These are phyloP conservation scores for Hippocampus abdominalis DNA, from an alignment of 2,113 vertebrate genomes.

Conservation along the genomic window DNA sequence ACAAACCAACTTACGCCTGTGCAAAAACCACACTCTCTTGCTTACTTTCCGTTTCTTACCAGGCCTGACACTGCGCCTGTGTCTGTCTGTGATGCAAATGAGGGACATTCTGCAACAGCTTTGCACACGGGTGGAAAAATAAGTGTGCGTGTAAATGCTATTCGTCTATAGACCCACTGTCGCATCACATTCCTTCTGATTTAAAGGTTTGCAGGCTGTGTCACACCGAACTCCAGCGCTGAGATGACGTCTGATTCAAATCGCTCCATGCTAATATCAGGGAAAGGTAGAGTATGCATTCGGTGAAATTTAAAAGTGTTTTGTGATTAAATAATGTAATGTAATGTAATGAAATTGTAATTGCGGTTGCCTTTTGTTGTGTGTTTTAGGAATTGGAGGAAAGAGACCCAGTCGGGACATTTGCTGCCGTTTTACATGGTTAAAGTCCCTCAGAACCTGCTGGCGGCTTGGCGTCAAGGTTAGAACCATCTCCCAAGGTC, in stretches of 20 bases:
- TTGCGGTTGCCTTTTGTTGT: not conserved
- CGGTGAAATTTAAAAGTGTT: not conserved
- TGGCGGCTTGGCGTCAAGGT: slow-evolving; percentile 65
- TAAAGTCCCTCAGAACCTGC: slow-evolving; percentile 40
- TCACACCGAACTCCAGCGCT: slow-evolving; percentile 14
- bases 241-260: slow-evolving; percentile 66
- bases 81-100: slow-evolving; percentile 46
- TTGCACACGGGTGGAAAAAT: slow-evolving; percentile 67
- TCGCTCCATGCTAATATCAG: slow-evolving; percentile 12
- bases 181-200: slow-evolving; percentile 48
- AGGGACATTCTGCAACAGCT: slow-evolving; percentile 28
- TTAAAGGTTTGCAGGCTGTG: slow-evolving; percentile 23
- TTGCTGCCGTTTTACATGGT: slow-evolving; percentile 25
- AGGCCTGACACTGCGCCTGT: slow-evolving; percentile 60
- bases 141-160: slow-evolving; percentile 66
- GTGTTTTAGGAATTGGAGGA: slow-evolving; percentile 46
- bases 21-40: slow-evolving; percentile 47
- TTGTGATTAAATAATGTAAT: not conserved
- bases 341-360: too few species aligned
- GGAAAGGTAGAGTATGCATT: slow-evolving; percentile 60
- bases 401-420: slow-evolving; percentile 33
- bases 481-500: not conserved
- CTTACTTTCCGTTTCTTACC: slow-evolving; percentile 70
- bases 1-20: slow-evolving; percentile 22
- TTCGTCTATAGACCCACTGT: slow-evolving; percentile 56